Conservation (phyloP, 1,140 invertebrate genomes). For the Drosophila baimaii region DNA sequence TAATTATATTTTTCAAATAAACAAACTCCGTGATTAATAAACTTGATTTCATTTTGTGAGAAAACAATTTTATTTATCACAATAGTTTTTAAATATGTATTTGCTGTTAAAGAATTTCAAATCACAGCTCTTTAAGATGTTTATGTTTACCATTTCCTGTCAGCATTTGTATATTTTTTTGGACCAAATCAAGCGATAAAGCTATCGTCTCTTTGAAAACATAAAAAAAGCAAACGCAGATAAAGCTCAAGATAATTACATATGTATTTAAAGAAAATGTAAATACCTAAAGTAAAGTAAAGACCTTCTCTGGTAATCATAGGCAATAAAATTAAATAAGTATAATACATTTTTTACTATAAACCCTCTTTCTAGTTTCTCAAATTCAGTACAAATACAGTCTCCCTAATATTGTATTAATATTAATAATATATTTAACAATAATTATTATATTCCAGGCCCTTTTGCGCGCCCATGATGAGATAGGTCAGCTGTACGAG, state of each 20-base stretch:
- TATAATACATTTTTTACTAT: neutral
- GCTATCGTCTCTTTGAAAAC: neutral
- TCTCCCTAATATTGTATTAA: neutral
- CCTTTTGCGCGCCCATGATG: constrained; percentile 86
- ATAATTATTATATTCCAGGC: constrained; percentile 81
- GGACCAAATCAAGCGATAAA: no score
- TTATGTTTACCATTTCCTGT: neutral
- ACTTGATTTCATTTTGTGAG: neutral
- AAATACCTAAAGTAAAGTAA: no score
- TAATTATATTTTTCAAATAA: neutral
- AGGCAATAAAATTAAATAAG: neutral
- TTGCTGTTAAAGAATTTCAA: neutral
- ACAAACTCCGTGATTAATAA: neutral
- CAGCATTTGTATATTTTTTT: no score
- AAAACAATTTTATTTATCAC: neutral
- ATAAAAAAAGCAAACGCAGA: neutral
- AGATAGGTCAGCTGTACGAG: constrained; percentile 86
- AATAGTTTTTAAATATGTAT: neutral
- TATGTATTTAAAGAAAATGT: neutral
- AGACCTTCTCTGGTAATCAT: neutral
- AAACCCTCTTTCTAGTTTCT: neutral
- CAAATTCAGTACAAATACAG: neutral
- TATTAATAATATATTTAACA: neutral
- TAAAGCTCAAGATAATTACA: neutral
- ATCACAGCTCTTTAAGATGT: neutral